Conservation (phyloP, 2,888 invertebrate species). For the Coremacera marginata region DNA sequence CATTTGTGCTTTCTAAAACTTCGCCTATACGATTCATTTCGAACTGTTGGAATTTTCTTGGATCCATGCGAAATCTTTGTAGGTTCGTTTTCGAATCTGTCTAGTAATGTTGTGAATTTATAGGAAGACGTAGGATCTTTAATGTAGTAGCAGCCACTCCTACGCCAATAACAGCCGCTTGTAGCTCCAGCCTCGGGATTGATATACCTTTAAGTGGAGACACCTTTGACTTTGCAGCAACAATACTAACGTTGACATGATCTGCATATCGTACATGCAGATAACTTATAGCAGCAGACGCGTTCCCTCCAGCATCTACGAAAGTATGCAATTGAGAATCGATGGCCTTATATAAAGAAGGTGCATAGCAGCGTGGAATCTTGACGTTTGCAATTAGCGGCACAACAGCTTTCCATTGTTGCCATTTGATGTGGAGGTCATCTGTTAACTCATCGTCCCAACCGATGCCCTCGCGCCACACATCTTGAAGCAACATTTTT, state of each 20-base stretch:
- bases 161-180: constrained; percentile 38
- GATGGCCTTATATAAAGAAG: constrained; percentile 3
- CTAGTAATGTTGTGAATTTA: constrained; percentile 17
- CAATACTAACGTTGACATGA: constrained; percentile 1
- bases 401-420: constrained; percentile 35
- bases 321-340: too few relatives aligned
- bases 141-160: constrained; percentile 30
- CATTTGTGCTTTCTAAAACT: constrained; percentile 41
- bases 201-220: constrained; percentile 42
- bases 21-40: constrained; percentile 43
- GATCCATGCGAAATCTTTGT: constrained; percentile 41
- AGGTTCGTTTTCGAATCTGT: constrained; percentile 42
- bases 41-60: constrained; percentile 39
- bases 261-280: constrained; percentile 6
- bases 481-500: constrained; percentile 44
- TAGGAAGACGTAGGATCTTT: constrained; percentile 15
- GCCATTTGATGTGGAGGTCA: constrained; percentile 33
- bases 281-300: not conserved
- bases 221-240: constrained; percentile 38
- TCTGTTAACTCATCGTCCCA: constrained; percentile 40
- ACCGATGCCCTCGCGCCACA: constrained; percentile 42
- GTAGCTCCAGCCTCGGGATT: constrained; percentile 43
- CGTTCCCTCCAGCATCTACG: too few relatives aligned
- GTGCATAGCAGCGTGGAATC: constrained; percentile 35
- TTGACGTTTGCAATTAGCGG: constrained; percentile 11